Base-by-base conservation (phyloP, 1,140 invertebrate genomes). In the Heliconius hewitsoni region DNA sequence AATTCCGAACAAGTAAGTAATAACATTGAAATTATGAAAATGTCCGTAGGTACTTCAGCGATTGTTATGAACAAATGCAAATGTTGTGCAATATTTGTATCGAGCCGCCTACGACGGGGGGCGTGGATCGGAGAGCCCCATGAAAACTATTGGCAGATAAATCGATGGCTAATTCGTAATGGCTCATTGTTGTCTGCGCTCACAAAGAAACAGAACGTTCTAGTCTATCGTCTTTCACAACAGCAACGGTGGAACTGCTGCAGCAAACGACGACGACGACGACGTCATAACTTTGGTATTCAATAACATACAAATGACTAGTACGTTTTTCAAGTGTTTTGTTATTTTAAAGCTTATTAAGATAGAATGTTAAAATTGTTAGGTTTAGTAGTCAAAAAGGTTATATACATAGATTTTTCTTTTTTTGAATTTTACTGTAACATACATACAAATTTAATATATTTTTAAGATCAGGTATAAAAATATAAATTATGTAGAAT, bases 81-180 rank as follows among this genome's bases (percentile, higher is more conserved):
- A 80, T 77, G 74, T 71, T 77, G 72, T 55, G 60, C 37, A 81
- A 57, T 74, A 76, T 81, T 78, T 77, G 79, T 79, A 71, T 73
- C 52, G 52, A 72, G 74, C 75, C 79, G 81, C 78, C 78, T 73
- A 71, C 78, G 72, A 72, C 46, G 39, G 79, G 77, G 73, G 84
- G 84, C 82, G 84, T 82, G 81, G 71, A 79, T 75, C 79, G 79
- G 82, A 85, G 79, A 78, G 78, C 81, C 75, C 81, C 83, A 79
- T 84, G 82, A 84, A 86, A 86, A 82, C 82, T 82, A 83, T 86
- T 89, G 80, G 86, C 82, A 90, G 89, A 93, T 93, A 92, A 90
- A 91, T 91, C 91, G 90, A 93, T 89, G 84, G 91, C 88, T 93
- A 92, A 93, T 93, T 92, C 87, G 84, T 87, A 93, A 93, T 89